Base-by-base conservation (phyloP, 30 jellyfish, hydroid and myxozoan genomes). In the Aurelia sp. region DNA sequence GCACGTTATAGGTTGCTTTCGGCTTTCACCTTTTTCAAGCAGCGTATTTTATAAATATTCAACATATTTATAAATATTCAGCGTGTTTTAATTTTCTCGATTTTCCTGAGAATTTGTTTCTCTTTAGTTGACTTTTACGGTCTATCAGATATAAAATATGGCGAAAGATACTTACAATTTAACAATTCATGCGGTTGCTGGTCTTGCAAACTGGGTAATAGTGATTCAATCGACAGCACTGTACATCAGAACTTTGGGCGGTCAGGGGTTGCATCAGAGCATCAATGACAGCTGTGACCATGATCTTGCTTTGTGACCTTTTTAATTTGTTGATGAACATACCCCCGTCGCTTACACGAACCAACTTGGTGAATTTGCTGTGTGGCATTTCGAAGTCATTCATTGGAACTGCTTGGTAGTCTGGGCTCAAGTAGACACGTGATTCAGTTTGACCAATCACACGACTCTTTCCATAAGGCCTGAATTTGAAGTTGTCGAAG, bases 401-500 rank as follows among this genome's bases (percentile, higher is more conserved):
- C 86, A 75, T 1, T 40, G 94, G 79, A 67, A 90, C 84, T 53
- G 94, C 90, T 44, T 73, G 84, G 91, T 57, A 90, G 83, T 81
- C 74, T 53, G 94, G 97, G 80, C 85, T 48, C 66, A 81, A 41
- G 94, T 88, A 95, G 31, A 87, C 86, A 73, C 92, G 92, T 48
- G 73, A 50, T 33, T 35, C 67, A 2, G 98, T 85, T 63, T 95
- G 98, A 3, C 98, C 99, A 70, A 95, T 86, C 19, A 91, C 92
- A 33, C 92, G 81, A 63, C 91, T 82, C 53, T 87, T 87, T 18
- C 86, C 91, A 64, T 82, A 55, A 20, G 74, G 69, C 81, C 62
- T 91, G 91, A 87, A 83, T 18, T 72, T 64, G 81, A 95, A 78
- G 66, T 86, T 52, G 87, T 95, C 97, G 69, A 95, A 95, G 44